Conservation (phyloP, 2,888 invertebrate genomes). For the Trachelus troglodyta region DNA sequence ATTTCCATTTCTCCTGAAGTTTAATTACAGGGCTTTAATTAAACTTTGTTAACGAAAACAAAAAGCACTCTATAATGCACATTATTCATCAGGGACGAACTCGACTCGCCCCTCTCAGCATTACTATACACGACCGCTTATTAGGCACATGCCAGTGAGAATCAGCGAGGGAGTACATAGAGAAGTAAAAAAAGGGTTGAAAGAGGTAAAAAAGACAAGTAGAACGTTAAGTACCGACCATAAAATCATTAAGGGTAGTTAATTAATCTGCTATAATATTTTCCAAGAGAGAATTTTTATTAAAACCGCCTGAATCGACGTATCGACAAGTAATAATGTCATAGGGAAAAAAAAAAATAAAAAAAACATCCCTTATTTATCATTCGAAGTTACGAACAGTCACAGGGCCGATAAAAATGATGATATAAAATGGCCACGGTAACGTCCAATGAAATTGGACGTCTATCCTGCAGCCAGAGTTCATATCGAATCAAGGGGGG, state of each 20-base stretch:
- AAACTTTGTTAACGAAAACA: slow-evolving; percentile 29
- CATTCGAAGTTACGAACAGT: not conserved
- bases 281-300: not conserved
- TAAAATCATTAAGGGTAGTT: not conserved
- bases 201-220: not conserved
- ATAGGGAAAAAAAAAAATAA: too few species aligned
- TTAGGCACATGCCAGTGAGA: not conserved
- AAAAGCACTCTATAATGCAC: slow-evolving; percentile 22
- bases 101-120: not conserved
- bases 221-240: not conserved
- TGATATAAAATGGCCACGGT: not conserved
- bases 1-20: slow-evolving; percentile 33
- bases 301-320: too few species aligned
- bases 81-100: slow-evolving; percentile 19
- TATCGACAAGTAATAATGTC: not conserved
- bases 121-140: not conserved
- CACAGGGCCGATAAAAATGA: not conserved
- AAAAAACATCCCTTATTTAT: not conserved
- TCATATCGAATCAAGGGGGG: not conserved
- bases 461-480: not conserved
- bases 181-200: not conserved
- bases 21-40: slow-evolving; percentile 36
- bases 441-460: slow-evolving; percentile 24
- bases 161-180: not conserved
- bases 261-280: not conserved